Base-by-base conservation (phyloP, 1,140 invertebrate genomes). In the Pseudomyrmex flavicornis region DNA sequence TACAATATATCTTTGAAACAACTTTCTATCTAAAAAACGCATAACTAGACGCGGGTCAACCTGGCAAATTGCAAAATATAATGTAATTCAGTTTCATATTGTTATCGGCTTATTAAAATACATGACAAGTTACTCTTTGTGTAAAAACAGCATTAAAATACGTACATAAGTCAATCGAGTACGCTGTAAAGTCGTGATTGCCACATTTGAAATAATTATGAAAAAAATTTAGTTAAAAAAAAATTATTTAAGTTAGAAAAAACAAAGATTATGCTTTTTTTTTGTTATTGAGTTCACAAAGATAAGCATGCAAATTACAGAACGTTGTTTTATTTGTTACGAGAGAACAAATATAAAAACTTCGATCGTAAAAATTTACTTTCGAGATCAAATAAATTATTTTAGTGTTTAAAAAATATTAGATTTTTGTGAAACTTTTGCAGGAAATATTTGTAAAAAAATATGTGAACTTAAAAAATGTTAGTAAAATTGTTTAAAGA, bases 1-100 rank as follows among this genome's bases (percentile, higher is more conserved):
- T 70, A 54, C 58, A 79, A 50, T 58, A 79, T 79, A 15, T 69
- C 35, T 7, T 68, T 35, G 35, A 2, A 68, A 52, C 61, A n/a
- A 22, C 70, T 46, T n/a, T 59, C 44, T 26, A 22, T 65, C 22
- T 20, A 20, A 79, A 79, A 48, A 54, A 79, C 35, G 48, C n/a
- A 56, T 46, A 48, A 58, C 52, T 79, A 69, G 52, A 35, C 35
- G 35, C 35, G 20, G 56, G 46, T 69, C 65, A 8, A 79, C 5
- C 44, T 79, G 20, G 5, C 44, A 20, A 3, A 44, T 54, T 54
- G 48, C 74, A 13, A 22, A 58, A 61, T 70, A 26, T 35, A 35
- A 46, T 80, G 56, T 80, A n/a, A 44, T 48, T 35, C 26, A 22
- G 46, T 59, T 56, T 54, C 35, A 48, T 26, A 48, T 46, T 2